A percentile compares a stretch with the other conserved stretches of the same genome.
Conservation (phyloP, 2,797 vertebrate genomes). For the Gastrophryne carolinensis region DNA sequence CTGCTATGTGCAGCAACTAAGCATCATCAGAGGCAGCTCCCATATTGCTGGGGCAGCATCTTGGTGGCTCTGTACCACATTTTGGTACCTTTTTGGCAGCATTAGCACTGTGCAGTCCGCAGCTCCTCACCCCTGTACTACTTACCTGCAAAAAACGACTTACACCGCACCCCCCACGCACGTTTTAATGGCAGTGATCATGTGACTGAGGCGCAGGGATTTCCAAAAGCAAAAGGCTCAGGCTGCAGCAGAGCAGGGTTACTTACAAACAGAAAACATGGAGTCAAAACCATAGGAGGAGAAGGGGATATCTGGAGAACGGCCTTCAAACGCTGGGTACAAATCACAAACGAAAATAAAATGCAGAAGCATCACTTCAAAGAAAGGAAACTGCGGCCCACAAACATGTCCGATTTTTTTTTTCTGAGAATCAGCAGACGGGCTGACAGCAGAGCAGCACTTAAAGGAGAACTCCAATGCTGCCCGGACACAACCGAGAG, state of each 20-base stretch:
- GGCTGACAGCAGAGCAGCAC: too few relatives aligned
- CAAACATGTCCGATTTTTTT: neutral
- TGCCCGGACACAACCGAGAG: too few relatives aligned
- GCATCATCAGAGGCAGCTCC: too few relatives aligned
- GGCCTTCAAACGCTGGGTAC: constrained; percentile 84
- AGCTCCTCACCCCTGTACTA: neutral
- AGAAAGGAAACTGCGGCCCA: neutral
- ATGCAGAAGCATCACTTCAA: constrained; percentile 41
- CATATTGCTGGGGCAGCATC: too few relatives aligned
- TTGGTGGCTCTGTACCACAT: too few relatives aligned
- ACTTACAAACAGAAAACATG: constrained; percentile 99
- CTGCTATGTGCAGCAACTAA: too few relatives aligned
- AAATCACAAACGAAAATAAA: constrained; percentile 76
- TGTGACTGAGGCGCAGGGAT: neutral
- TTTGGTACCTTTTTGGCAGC: too few relatives aligned
- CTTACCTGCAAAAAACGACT: neutral
- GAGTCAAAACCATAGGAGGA: constrained; percentile 91
- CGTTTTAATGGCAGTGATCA: neutral
- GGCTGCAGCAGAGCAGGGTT: constrained; percentile 63
- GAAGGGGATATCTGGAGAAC: constrained; percentile 83
- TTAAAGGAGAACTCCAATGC: too few relatives aligned
- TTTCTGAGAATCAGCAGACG: constrained; percentile 50
- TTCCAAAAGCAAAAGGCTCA: neutral
- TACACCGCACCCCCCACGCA: neutral
- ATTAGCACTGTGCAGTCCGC: constrained; percentile 32